A percentile compares a stretch with the other conserved stretches of the same genome.
Evolutionary conservation across 2,888 invertebrate genomes (phyloP).

Genomic region (Sepiola atlantica): DNA sequence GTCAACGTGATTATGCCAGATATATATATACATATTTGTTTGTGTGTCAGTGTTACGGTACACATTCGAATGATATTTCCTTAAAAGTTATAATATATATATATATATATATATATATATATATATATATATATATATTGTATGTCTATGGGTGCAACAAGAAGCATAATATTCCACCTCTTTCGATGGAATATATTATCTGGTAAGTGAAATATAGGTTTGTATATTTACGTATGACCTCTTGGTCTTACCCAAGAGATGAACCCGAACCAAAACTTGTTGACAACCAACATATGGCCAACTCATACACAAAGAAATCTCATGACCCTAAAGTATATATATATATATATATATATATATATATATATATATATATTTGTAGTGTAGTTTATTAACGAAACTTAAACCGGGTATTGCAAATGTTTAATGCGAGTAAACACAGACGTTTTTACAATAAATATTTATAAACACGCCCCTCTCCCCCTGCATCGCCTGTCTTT

Average conservation of each 20-base stretch:
- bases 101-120: not conserved
- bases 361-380: not conserved
- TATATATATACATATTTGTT: not conserved
- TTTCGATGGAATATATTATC: not conserved
- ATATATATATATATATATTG: not conserved
- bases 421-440: not conserved
- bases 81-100: not conserved
- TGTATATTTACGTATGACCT: conserved; percentile 1
- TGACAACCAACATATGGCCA: not conserved
- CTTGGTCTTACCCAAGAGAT: not conserved
- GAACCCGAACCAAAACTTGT: not conserved
- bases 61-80: not conserved
- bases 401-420: not conserved
- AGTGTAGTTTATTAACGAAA: not conserved
- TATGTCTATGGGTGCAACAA: not conserved
- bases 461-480: not conserved
- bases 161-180: not conserved
- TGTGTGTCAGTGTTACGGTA: not conserved
- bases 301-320: not conserved
- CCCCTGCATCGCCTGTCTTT: not conserved
- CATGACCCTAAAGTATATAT: not conserved
- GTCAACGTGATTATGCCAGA: no score
- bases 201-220: not conserved
- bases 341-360: not conserved
- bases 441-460: not conserved